A percentile compares a stretch with the other conserved stretches of the same genome.
Evolutionary conservation across 2,113 vertebrate species (phyloP).

Genomic region (Lota lota): DNA sequence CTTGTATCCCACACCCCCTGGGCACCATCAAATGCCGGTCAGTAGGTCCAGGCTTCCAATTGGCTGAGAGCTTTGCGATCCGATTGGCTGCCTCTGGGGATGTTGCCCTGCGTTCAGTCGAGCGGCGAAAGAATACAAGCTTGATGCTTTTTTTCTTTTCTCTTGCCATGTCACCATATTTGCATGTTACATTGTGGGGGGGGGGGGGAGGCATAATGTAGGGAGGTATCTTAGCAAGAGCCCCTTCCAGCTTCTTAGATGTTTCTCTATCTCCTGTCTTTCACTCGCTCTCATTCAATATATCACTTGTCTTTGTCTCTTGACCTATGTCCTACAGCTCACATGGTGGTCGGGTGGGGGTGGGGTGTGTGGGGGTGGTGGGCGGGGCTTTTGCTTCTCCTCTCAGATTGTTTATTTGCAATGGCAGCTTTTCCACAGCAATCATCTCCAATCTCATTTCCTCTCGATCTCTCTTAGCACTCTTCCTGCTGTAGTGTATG

Average conservation of each 20-base stretch:
- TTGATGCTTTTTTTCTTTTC: conserved; percentile 32
- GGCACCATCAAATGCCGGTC: conserved; percentile 66
- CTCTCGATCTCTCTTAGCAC: no score
- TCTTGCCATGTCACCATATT: not conserved
- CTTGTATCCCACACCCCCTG: conserved; percentile 53
- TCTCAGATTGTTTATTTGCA: conserved; percentile 30
- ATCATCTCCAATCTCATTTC: no score
- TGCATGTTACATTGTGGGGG: no score
- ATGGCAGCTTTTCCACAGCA: no score
- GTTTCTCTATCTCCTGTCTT: not conserved
- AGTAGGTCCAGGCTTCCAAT: conserved; percentile 63
- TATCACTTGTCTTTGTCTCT: no score
- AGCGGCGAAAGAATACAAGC: conserved; percentile 48
- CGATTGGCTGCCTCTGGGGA: conserved; percentile 64
- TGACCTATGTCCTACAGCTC: no score
- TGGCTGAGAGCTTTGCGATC: conserved; percentile 49
- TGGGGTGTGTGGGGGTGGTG: no score
- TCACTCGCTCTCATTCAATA: not conserved
- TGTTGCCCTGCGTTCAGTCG: conserved; percentile 56
- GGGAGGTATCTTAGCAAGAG: no score
- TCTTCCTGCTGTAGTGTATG: no score
- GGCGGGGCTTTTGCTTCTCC: conserved; percentile 17
- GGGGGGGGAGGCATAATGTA: no score
- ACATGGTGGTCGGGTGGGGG: no score
- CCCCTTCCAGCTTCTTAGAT: no score